Evolutionary conservation across 2,797 vertebrate species (phyloP), one percentile per base, ranked within the genome.

Genomic region (Spheniscus humboldti): DNA sequence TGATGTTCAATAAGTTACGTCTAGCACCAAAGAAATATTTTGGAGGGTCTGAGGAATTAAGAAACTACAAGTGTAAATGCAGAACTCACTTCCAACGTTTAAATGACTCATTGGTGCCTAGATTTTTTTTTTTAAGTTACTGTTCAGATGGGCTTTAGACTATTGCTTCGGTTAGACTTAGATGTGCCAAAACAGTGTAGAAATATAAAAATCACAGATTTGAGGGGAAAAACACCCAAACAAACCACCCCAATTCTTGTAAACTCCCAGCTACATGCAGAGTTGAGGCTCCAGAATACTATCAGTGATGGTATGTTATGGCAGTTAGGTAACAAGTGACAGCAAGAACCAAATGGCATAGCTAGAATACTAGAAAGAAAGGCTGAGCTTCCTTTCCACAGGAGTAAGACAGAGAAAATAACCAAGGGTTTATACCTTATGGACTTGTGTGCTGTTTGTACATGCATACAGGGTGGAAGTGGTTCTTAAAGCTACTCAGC

Each of bases 21-120:
- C 95, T 97, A 97, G 97, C 97, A 97, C 97, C 97, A 97, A 97
- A 94, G 69, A 95, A 96, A 93, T 83, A 76, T 92, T 93, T 94
- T 92, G 74, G 82, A 94, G 76, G 94, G 94, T 85, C 73, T 97
- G 94, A 97, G 92, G 95, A 97, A 86, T 87, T 90, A 56, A 88
- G 88, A 95, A 95, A 77, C 95, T 93, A 94, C 57, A 16, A 95
- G 76, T 86, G 39, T 90, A 88, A 96, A 95, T 68, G 90, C 74
- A 91, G 91, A 94, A 83, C 92, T 94, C 76, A 86, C 17, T 73
- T 87, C 69, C 69, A 90, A 82, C 74, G 41, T 84, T 86, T 94
- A 85, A 80, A 74, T 77, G 52, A 94, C 87, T 95, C 66, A 30
- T 63, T 94, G 95, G 97, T 95, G 94, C 94, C 76, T 92, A 87